Evolutionary conservation across 2,888 invertebrate species (phyloP).

Genomic region (Drosophila pseudotalamancana): DNA sequence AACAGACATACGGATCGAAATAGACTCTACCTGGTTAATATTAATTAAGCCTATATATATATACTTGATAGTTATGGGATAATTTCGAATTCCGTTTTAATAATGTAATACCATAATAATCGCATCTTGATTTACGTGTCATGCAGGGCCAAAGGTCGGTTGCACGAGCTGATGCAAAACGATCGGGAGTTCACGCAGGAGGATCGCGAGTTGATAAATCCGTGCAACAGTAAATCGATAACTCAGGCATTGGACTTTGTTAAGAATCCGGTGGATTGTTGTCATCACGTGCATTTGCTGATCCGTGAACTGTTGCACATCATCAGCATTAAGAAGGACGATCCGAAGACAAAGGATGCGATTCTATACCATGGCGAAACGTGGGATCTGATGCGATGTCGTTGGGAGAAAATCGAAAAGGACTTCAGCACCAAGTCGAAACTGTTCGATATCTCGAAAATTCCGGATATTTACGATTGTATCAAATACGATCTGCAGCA

Average conservation of each 20-base stretch:
- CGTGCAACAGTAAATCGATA: slow-evolving; percentile 96
- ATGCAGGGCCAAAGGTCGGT: slow-evolving; percentile 95
- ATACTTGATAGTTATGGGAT: no score
- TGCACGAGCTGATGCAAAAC: slow-evolving; percentile 96
- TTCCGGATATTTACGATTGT: slow-evolving; percentile 99
- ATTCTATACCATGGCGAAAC: slow-evolving; percentile 99
- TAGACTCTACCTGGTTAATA: no score
- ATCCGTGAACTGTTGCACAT: slow-evolving; percentile 94
- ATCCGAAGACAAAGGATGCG: slow-evolving; percentile 95
- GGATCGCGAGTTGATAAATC: slow-evolving; percentile 95
- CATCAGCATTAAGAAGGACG: slow-evolving; percentile 93
- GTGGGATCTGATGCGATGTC: slow-evolving; percentile 98
- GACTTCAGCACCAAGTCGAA: slow-evolving; percentile 98
- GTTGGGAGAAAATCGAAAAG: slow-evolving; percentile 99
- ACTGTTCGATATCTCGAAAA: slow-evolving; percentile 98
- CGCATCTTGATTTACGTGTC: no score
- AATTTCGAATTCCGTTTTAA: no score
- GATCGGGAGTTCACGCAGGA: slow-evolving; percentile 93
- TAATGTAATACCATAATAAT: no score
- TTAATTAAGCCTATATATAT: no score
- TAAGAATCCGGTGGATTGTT: slow-evolving; percentile 97
- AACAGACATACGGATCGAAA: no score
- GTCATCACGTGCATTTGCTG: slow-evolving; percentile 94
- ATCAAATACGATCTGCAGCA: slow-evolving; percentile 99
- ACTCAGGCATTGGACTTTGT: slow-evolving; percentile 96